Evolutionary conservation across 2,797 vertebrate genomes (phyloP).

Genomic region (Allobates femoralis): DNA sequence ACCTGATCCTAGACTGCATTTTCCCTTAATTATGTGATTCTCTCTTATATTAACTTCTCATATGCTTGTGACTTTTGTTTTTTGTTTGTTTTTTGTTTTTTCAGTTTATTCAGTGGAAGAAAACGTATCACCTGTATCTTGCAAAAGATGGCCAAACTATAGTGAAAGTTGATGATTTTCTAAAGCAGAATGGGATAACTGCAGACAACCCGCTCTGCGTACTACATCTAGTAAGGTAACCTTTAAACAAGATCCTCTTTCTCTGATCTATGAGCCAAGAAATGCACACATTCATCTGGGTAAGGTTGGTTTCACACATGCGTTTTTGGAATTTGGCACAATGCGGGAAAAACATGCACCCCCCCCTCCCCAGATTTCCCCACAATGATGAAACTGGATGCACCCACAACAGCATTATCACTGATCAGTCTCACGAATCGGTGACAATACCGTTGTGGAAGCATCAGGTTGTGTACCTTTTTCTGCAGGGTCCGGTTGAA

Average conservation of each 20-base stretch:
- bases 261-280: background rate
- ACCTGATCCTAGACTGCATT: too few species aligned
- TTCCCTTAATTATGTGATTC: background rate
- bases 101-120: constrained; percentile 92
- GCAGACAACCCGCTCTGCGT: constrained; percentile 71
- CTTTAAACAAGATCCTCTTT: background rate
- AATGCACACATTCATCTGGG: background rate
- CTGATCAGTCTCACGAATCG: too few species aligned
- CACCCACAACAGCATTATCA: too few species aligned
- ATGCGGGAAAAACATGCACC: too few species aligned
- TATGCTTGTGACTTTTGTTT: background rate
- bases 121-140: constrained; percentile 82
- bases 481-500: too few species aligned
- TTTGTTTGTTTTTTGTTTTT: too few species aligned
- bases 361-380: too few species aligned
- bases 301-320: too few species aligned
- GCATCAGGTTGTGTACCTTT: too few species aligned
- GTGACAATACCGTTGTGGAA: too few species aligned
- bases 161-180: constrained; percentile 68
- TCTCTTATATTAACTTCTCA: background rate
- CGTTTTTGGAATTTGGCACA: too few species aligned
- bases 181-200: constrained; percentile 73
- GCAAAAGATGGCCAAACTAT: constrained; percentile 71
- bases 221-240: constrained; percentile 78
- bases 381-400: too few species aligned